phyloP scores from a whole-genome alignment of 1,140 invertebrate species.

The Bombus difficillimus region DNA sequence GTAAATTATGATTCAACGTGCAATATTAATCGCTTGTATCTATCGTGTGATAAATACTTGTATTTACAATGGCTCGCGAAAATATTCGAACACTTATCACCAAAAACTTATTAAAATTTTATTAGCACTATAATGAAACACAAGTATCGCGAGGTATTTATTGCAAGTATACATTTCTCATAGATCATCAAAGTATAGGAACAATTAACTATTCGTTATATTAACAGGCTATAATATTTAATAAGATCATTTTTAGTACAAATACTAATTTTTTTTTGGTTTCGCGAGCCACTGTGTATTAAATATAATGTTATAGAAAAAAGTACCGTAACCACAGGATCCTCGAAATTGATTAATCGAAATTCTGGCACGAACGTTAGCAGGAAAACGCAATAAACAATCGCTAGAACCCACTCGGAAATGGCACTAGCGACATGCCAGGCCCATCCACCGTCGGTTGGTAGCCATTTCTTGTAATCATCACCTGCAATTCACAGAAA shows the following conservation, averaged over 20 bases:
- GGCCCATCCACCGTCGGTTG: slow-evolving; percentile 85
- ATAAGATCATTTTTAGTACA: too few relatives aligned
- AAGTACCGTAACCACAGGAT: slow-evolving; percentile 72
- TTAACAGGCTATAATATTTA: too few relatives aligned
- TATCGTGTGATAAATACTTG: not conserved
- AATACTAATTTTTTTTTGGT: not conserved
- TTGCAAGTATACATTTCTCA: too few relatives aligned
- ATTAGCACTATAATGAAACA: too few relatives aligned
- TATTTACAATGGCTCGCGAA: not conserved
- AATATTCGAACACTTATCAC: not conserved
- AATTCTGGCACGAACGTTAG: slow-evolving; percentile 84
- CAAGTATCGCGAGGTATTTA: too few relatives aligned
- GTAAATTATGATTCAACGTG: not conserved
- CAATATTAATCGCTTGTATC: not conserved
- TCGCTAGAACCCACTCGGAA: slow-evolving; percentile 85
- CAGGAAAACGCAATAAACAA: slow-evolving; percentile 83
- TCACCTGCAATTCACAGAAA: slow-evolving; percentile 62
- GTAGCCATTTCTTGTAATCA: slow-evolving; percentile 83
- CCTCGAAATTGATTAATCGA: slow-evolving; percentile 78
- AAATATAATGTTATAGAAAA: not conserved
- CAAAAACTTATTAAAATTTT: not conserved
- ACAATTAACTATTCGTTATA: too few relatives aligned
- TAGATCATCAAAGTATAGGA: too few relatives aligned
- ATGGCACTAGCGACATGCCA: slow-evolving; percentile 85
- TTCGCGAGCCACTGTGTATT: not conserved